phyloP scores from a whole-genome alignment of 2,113 vertebrate genomes.

The Mustelus asterias region DNA sequence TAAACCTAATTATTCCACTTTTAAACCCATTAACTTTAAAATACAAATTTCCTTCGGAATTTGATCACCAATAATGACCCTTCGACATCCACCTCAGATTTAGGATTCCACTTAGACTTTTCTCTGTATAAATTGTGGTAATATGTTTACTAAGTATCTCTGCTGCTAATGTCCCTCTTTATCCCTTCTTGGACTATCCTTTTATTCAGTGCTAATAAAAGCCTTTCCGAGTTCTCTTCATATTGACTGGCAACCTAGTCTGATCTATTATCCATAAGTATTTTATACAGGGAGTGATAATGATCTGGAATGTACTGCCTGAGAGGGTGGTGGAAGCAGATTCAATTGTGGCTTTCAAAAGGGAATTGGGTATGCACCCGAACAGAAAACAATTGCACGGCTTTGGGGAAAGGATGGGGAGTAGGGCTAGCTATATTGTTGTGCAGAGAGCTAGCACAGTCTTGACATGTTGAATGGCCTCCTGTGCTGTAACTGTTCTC shows the following conservation, averaged over 20 bases:
- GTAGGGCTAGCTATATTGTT: too few species aligned
- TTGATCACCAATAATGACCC: not conserved
- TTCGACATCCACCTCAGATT: not conserved
- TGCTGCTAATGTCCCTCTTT: not conserved
- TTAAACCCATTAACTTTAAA: not conserved
- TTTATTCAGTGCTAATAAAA: not conserved
- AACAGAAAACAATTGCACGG: too few species aligned
- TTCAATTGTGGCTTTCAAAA: too few species aligned
- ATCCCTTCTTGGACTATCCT: not conserved
- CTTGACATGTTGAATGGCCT: too few species aligned
- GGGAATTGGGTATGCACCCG: too few species aligned
- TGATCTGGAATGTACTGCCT: too few species aligned
- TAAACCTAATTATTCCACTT: not conserved
- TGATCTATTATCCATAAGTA: not conserved
- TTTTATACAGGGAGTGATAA: too few species aligned
- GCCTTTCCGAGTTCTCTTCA: not conserved
- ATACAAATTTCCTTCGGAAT: not conserved
- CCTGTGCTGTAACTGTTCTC: too few species aligned
- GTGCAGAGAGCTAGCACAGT: too few species aligned
- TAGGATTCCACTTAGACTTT: not conserved
- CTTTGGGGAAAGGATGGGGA: too few species aligned
- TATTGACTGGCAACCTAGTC: not conserved
- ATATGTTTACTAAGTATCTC: not conserved
- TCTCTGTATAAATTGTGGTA: not conserved
- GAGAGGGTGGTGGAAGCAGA: too few species aligned